These are phyloP conservation scores for Mergus octosetaceus DNA, from an alignment of 2,797 vertebrate species.

Conservation along the genomic window DNA sequence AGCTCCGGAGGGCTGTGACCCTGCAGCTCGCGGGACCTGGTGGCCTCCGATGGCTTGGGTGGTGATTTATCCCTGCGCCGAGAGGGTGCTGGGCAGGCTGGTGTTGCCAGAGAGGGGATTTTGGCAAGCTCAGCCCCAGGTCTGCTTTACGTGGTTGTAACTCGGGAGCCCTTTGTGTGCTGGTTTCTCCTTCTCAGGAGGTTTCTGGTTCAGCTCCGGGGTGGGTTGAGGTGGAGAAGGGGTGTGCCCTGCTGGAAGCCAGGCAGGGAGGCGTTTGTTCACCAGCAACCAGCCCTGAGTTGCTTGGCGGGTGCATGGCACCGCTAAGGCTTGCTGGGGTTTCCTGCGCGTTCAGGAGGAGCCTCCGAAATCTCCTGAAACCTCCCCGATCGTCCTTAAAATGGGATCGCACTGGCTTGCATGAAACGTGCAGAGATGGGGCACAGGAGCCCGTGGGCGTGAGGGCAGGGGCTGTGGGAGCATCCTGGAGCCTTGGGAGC, in stretches of 20 bases:
- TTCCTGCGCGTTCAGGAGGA: background rate
- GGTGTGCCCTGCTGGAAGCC: background rate
- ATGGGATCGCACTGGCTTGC: accelerated
- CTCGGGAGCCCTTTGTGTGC: background rate
- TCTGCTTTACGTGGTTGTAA: background rate
- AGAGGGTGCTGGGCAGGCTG: background rate
- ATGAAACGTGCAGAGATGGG: no score
- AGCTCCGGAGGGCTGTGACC: background rate
- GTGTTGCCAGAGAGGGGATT: accelerated
- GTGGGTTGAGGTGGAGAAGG: constrained; percentile 27
- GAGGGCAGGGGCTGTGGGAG: background rate
- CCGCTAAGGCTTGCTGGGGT: background rate
- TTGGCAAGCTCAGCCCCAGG: background rate
- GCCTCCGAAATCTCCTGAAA: background rate
- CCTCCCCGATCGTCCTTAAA: background rate
- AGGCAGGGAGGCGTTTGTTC: background rate
- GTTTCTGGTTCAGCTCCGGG: constrained; percentile 2
- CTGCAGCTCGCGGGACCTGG: accelerated
- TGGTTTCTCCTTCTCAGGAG: constrained; percentile 30
- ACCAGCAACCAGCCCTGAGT: background rate
- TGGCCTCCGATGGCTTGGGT: background rate
- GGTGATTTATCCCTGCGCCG: accelerated
- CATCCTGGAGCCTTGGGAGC: background rate
- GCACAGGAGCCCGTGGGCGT: no score
- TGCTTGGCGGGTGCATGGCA: background rate